Percentiles rank a stretch among this genome's conserved stretches.
These are phyloP conservation scores for Geotrypetes seraphini DNA, from an alignment of 2,797 vertebrate species.

Conservation along the genomic window DNA sequence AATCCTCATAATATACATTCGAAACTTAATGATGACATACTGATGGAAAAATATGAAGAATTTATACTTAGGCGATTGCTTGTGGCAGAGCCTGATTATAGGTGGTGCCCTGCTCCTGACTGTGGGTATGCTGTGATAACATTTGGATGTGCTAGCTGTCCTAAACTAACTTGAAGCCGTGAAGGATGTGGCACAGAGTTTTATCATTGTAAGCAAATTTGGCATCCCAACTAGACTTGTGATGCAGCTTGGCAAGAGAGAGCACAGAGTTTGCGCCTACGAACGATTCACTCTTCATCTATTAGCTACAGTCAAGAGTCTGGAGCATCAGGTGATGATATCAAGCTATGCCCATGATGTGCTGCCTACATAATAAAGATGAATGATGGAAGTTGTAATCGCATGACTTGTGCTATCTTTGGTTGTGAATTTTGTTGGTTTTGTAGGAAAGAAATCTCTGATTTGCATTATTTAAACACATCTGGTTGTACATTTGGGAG, in stretches of 20 bases:
- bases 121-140: constrained; percentile 96
- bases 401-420: constrained; percentile 95
- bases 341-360: constrained; percentile 93
- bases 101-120: constrained; percentile 94
- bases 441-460: constrained; percentile 98
- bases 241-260: constrained; percentile 92
- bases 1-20: constrained; percentile 93
- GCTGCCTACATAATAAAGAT: constrained; percentile 97
- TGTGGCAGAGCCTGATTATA: constrained; percentile 91
- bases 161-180: constrained; percentile 87
- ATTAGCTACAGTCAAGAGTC: constrained; percentile 97
- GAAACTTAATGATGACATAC: constrained; percentile 79
- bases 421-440: constrained; percentile 98
- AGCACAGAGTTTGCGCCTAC: constrained; percentile 82
- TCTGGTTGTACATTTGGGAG: constrained; percentile 98
- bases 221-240: constrained; percentile 97
- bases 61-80: constrained; percentile 96
- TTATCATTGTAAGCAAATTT: constrained; percentile 97
- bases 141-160: constrained; percentile 96
- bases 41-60: constrained; percentile 98
- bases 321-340: constrained; percentile 93
- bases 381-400: constrained; percentile 96
- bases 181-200: constrained; percentile 94
- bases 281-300: constrained; percentile 85
- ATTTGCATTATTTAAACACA: constrained; percentile 95